Conservation (phyloP, 2,888 invertebrate genomes). For the Drosophila stalkeri region DNA sequence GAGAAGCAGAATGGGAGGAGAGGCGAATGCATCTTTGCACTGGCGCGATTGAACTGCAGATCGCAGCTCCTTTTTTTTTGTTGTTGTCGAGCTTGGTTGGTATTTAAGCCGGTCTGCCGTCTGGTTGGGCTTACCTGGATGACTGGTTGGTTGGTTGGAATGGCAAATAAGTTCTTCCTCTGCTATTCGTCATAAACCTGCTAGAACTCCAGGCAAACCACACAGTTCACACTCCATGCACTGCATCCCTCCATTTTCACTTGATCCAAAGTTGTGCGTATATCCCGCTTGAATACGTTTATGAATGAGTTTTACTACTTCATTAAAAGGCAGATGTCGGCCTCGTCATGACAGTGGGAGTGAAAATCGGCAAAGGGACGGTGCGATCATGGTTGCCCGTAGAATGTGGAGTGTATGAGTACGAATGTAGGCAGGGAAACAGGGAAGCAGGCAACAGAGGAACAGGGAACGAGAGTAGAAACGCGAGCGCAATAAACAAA, state of each 20-base stretch:
- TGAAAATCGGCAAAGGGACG: conserved; percentile 28
- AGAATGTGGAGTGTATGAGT: conserved; percentile 35
- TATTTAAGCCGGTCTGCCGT: conserved; percentile 40
- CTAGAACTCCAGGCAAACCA: conserved; percentile 51
- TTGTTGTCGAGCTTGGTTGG: conserved; percentile 6
- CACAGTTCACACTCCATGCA: conserved; percentile 7
- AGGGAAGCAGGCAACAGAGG: conserved; percentile 10
- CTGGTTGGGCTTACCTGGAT: conserved; percentile 41
- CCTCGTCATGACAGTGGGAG: conserved; percentile 54
- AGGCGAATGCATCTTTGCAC: conserved; percentile 48
- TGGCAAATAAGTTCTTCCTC: conserved; percentile 47
- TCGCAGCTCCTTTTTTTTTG: conserved; percentile 39
- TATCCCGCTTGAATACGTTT: conserved; percentile 79
- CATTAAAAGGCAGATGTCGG: conserved; percentile 81
- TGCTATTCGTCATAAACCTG: conserved; percentile 75
- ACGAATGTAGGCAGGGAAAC: conserved; percentile 33
- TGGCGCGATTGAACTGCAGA: conserved; percentile 36
- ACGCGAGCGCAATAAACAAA: conserved; percentile 83
- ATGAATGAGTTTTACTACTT: conserved; percentile 86
- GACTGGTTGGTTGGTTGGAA: conserved; percentile 17
- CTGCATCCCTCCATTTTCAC: conserved; percentile 38
- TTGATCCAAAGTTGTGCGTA: conserved; percentile 48
- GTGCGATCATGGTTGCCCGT: background rate
- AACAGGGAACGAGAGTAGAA: conserved; percentile 42
- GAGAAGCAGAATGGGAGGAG: conserved; percentile 12